Base-by-base conservation (phyloP, 2,113 vertebrate genomes). In the Cnemophilus loriae region DNA sequence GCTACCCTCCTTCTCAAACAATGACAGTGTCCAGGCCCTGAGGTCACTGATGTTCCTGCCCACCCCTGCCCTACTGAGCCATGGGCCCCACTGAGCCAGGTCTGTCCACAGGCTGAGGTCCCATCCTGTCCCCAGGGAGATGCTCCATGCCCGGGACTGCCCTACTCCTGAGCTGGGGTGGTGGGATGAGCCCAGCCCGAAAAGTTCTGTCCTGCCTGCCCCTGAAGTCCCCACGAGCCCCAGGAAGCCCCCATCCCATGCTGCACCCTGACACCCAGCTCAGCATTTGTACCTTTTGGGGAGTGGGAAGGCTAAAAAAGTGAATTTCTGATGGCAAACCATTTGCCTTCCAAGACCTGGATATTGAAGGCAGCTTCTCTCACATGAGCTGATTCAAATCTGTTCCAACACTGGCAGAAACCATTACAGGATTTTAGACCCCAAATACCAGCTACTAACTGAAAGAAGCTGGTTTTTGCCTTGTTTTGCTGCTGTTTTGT, bases 141-240 rank as follows among this genome's bases (percentile, higher is more conserved):
- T 65, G 37, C 7, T 7, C 9, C 4, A 7, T 13, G n/a, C 12
- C 6, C 1, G 0, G 46, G 8, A 35, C 53, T 64, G 33, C 19
- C 15, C n/a, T 0, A 0, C 18, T 73, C 17, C 32, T 0, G 1
- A 37, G 4, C 14, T 50, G 47, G 30, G 30, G 3, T 23, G 30
- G 16, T n/a, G 44, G 39, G 67, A 39, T 12, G 1, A 75, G 28
- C 17, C n/a, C 44, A 47, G 65, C 28, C 56, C 2, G 1, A 2
- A 11, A 53, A 14, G 9, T 41, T 47, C 44, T 78, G n/a, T n/a
- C 41, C 42, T 78, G 61, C 42, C 42, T 18, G 14, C 28, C 65
- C 50, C 55, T 20, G 20, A 9, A 11, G 16, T 10, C 21, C 26
- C 30, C 11, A 8, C 4, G 4, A 14, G 22, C 3, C 8, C 20